Evolutionary conservation across 2,797 vertebrate genomes (phyloP), one percentile per base, ranked within the genome.

Genomic region (Lepidocolaptes lacrymiger): DNA sequence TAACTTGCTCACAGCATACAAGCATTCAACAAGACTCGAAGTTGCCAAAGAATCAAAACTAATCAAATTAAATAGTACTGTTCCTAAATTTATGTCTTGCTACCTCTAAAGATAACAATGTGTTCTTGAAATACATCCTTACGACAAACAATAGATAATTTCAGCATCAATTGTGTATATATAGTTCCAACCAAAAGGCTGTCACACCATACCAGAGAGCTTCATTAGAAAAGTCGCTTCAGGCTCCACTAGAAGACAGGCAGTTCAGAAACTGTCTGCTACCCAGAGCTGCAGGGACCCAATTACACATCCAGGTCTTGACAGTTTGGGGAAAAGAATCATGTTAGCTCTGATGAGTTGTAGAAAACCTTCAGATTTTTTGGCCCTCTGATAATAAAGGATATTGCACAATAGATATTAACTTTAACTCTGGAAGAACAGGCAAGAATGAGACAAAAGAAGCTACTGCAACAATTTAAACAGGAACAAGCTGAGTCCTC

Each of bases 131-230:
- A 74, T 48, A 69, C 32, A 39, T 61, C 66, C 64, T 89, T 64
- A 54, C 27, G 64, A 77, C 56, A 95, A 90, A 85, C 71, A 86
- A 92, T 26, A 91, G 68, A 91, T 68, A 92, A 94, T 89, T 96
- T 77, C 86, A 91, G 59, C 67, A 91, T 49, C 77, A 52, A 26
- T 19, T 93, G 51, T 59, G 49, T 69, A 86, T 41, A 52, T 52
- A 59, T 54, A 87, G 61, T 52, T 68, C n/a, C 77, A 87, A 54
- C 24, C 64, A 87, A 84, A 79, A 5, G 68, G 41, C 39, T 94
- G 88, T 81, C 76, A 85, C 78, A 71, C 44, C 68, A 32, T 3
- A 72, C 23, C 72, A 89, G 49, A 73, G 20, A 80, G 78, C 24
- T 92, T 73, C 84, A 79, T 67, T 68, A 82, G 32, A 21, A 46